phyloP scores from a whole-genome alignment of 2,113 vertebrate genomes.

The Monopterus albus region DNA sequence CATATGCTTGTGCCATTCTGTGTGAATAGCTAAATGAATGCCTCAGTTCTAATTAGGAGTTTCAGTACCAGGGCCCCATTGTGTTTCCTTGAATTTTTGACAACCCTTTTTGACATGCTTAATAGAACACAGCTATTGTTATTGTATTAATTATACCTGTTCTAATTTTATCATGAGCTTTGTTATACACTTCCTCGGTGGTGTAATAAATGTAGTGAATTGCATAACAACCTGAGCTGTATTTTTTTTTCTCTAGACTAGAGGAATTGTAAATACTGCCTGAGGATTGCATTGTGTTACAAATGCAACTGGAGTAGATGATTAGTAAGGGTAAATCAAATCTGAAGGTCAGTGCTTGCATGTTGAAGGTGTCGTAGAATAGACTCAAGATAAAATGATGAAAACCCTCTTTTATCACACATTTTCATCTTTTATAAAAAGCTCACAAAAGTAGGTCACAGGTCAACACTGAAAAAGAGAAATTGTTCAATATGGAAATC shows the following conservation, averaged over 20 bases:
- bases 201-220: neutral
- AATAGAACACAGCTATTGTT: too few species aligned
- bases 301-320: neutral
- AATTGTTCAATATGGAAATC: neutral
- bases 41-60: neutral
- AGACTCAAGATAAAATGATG: slow-evolving; percentile 7
- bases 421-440: slow-evolving; percentile 16
- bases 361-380: neutral
- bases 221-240: neutral
- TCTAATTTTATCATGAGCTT: too few species aligned
- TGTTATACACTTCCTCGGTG: neutral
- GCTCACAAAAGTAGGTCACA: neutral
- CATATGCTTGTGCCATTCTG: neutral
- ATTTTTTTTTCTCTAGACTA: neutral
- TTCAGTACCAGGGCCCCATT: neutral
- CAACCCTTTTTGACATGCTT: neutral
- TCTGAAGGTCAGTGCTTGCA: neutral
- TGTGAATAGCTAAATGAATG: neutral
- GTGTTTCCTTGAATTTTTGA: neutral
- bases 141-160: too few species aligned
- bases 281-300: neutral
- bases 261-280: neutral
- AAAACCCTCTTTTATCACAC: neutral
- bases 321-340: neutral
- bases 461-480: neutral